Conservation (phyloP, 2,797 vertebrate species). For the Coranthus polyacanthus region DNA sequence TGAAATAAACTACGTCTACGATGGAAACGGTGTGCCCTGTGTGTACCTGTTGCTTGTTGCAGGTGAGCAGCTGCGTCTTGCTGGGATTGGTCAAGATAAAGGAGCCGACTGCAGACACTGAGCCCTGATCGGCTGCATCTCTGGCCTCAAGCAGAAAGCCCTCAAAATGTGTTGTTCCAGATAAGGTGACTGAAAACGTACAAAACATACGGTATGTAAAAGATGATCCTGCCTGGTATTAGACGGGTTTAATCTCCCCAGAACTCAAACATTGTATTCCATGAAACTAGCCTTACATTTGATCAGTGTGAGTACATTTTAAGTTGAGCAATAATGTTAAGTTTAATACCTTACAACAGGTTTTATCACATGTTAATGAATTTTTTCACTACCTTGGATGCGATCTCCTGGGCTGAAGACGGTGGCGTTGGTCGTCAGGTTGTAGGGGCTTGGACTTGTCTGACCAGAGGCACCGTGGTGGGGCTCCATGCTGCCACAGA, state of each 20-base stretch:
- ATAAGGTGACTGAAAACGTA: conserved; percentile 67
- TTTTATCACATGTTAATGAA: too few species aligned
- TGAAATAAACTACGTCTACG: neutral
- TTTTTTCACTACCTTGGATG: conserved; percentile 60
- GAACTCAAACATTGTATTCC: too few species aligned
- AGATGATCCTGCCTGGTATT: too few species aligned
- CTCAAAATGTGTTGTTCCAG: conserved; percentile 70
- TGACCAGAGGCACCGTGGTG: conserved; percentile 15
- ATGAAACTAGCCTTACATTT: too few species aligned
- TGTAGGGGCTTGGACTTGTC: conserved; percentile 35
- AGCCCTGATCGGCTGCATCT: conserved; percentile 67
- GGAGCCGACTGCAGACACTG: conserved; percentile 77
- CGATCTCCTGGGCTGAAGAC: conserved; percentile 40
- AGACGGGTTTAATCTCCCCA: too few species aligned
- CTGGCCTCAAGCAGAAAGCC: conserved; percentile 89
- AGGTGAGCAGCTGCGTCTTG: conserved; percentile 86
- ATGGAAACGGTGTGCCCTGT: neutral
- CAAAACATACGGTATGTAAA: neutral
- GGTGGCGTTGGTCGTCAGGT: conserved; percentile 38
- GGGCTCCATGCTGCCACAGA: conserved; percentile 55
- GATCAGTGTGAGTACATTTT: too few species aligned
- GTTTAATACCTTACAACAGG: too few species aligned
- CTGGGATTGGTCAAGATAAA: conserved; percentile 77
- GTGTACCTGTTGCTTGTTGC: conserved; percentile 73
- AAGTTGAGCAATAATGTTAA: too few species aligned